Percentiles rank a stretch among this genome's conserved stretches.
Evolutionary conservation across 2,113 vertebrate species (phyloP).

Genomic region (Urocynchramus pylzowi): DNA sequence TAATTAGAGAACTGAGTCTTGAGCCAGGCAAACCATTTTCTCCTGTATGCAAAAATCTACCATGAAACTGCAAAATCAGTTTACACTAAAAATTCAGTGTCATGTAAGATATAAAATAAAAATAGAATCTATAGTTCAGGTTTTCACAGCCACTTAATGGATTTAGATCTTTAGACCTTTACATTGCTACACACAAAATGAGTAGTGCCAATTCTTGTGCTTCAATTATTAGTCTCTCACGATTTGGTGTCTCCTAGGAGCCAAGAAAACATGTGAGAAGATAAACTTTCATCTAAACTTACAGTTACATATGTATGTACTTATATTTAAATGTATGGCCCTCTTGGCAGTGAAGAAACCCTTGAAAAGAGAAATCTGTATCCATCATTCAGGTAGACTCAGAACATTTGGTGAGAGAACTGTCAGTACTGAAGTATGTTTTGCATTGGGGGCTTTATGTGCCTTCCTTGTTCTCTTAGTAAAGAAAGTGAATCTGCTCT

Average conservation of each 20-base stretch:
- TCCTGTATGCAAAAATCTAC: neutral
- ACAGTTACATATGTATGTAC: neutral
- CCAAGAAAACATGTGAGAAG: neutral
- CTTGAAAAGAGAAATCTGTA: neutral
- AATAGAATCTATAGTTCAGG: neutral
- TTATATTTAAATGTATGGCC: neutral
- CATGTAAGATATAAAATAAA: neutral
- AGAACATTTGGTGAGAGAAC: neutral
- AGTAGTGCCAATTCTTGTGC: neutral
- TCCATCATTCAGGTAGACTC: neutral
- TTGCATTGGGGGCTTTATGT: neutral
- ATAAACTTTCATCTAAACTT: neutral
- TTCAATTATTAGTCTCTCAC: neutral
- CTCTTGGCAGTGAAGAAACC: neutral
- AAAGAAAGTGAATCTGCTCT: neutral
- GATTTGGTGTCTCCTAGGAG: neutral
- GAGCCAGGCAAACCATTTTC: neutral
- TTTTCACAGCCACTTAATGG: neutral
- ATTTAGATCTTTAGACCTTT: neutral
- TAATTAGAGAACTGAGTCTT: neutral
- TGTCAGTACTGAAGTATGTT: neutral
- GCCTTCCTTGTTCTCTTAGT: neutral
- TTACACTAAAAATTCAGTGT: neutral
- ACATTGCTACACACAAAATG: neutral
- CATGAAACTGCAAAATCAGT: neutral